Base-by-base conservation (phyloP, 2,113 vertebrate species). In the Ornithorhynchus anatinus region DNA sequence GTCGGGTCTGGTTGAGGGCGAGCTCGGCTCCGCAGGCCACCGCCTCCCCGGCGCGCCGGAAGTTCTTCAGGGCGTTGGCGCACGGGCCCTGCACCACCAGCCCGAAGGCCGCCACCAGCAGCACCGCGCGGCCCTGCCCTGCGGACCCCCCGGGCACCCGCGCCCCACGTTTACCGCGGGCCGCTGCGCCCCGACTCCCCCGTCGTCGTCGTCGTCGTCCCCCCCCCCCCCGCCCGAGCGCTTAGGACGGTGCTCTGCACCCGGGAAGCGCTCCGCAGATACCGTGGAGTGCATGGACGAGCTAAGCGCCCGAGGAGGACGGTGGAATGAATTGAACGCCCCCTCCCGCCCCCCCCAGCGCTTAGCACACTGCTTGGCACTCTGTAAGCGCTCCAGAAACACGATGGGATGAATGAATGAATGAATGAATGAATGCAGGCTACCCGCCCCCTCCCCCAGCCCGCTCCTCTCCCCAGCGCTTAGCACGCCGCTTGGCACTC, bases 1-100 rank as follows among this genome's bases (percentile, higher is more conserved):
- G n/a, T n/a, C n/a, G n/a, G n/a, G 95, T 97, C 82, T 98, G 96
- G 89, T 98, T 98, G 84, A 94, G 86, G 12, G 95, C 91, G 36
- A 96, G 87, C 71, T 98, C 94, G 0, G 92, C 91, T 1, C 95
- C 95, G 6, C 97, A 99, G 5, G 95, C 85, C 65, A 99, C 87
- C 0, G 97, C 91, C 63, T 93, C 79, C 0, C 96, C 90, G 0
- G 91, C 88, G 0, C 84, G 90, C 56, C 92, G 86, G 11, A 94
- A 88, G 84, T 99, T 99, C 0, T 85, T 77, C 27, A 97, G 7
- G 1, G 92, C 91, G 79, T 99, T 99, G 74, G 83, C 16, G 51
- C 95, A 77, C 0, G 97, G 97, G 0, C 97, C 97, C 20, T 94
- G 91, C 32, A 96, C 4, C 1, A 96, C 91, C 75, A 92, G 5